Percentiles rank a stretch among this genome's conserved stretches.
phyloP scores from a whole-genome alignment of 1,140 invertebrate genomes.

The Alviniconcha marisindica region DNA sequence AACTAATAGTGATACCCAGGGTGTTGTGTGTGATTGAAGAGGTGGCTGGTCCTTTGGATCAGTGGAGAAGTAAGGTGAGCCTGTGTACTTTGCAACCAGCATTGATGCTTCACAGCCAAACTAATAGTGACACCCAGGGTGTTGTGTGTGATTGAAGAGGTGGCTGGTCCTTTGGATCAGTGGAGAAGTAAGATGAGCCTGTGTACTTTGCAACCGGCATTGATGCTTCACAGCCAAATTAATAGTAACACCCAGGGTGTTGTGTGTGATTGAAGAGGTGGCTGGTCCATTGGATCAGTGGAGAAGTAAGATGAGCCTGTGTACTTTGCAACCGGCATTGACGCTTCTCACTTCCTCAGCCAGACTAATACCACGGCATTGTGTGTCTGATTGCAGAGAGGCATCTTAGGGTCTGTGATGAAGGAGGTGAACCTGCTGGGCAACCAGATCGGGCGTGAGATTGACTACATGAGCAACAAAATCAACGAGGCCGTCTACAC shows the following conservation, averaged over 20 bases:
- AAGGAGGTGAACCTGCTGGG: constrained; percentile 54
- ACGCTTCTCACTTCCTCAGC: not conserved
- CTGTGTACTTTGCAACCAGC: no score
- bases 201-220: not conserved
- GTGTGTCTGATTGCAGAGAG: constrained; percentile 48
- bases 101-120: not conserved
- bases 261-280: no score
- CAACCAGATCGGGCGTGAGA: constrained; percentile 45
- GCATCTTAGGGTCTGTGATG: constrained; percentile 51
- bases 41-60: not conserved
- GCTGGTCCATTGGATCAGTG: not conserved
- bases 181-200: not conserved
- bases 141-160: no score
- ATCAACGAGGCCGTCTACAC: constrained; percentile 48
- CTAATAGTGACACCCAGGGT: not conserved
- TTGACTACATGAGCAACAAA: constrained; percentile 51
- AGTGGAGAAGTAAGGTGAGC: not conserved
- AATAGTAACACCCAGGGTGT: not conserved
- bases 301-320: not conserved
- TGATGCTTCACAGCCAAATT: not conserved
- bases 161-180: not conserved
- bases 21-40: no score
- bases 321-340: not conserved
- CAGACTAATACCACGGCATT: not conserved
- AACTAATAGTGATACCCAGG: not conserved